Conservation (phyloP, 1,140 invertebrate species). For the Cheumatopsyche charites region DNA sequence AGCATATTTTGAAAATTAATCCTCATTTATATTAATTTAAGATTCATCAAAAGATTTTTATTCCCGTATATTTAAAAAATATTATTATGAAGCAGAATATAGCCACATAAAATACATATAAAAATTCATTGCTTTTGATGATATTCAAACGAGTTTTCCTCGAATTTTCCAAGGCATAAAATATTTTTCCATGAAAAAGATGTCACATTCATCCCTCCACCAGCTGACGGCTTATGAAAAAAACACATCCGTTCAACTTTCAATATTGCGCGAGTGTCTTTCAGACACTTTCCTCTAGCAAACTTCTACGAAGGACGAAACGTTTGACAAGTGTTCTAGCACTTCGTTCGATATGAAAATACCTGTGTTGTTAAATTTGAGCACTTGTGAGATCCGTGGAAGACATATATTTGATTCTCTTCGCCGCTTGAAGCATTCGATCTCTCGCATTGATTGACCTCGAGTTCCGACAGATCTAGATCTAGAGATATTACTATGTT, state of each 20-base stretch:
- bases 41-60: no score
- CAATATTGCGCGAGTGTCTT: background rate
- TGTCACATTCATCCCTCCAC: constrained; percentile 12
- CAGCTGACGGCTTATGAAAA: background rate
- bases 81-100: no score
- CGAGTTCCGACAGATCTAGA: constrained; percentile 80
- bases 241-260: constrained; percentile 1
- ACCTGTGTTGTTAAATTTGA: constrained; percentile 78
- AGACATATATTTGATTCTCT: constrained; percentile 63
- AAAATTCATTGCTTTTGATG: no score
- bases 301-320: no score
- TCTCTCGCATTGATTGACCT: constrained; percentile 85
- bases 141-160: constrained; percentile 47
- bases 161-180: constrained; percentile 53
- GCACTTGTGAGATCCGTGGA: constrained; percentile 86
- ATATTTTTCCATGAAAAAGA: constrained; percentile 28
- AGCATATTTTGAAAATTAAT: no score
- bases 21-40: no score
- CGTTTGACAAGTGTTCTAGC: no score
- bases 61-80: no score
- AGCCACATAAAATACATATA: no score
- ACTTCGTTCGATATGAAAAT: constrained; percentile 49
- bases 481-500: constrained; percentile 83
- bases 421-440: constrained; percentile 47
- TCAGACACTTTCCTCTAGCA: background rate